Percentiles rank a stretch among this genome's conserved stretches.
phyloP scores from a whole-genome alignment of 2,113 vertebrate genomes.

The Nesoenas mayeri region DNA sequence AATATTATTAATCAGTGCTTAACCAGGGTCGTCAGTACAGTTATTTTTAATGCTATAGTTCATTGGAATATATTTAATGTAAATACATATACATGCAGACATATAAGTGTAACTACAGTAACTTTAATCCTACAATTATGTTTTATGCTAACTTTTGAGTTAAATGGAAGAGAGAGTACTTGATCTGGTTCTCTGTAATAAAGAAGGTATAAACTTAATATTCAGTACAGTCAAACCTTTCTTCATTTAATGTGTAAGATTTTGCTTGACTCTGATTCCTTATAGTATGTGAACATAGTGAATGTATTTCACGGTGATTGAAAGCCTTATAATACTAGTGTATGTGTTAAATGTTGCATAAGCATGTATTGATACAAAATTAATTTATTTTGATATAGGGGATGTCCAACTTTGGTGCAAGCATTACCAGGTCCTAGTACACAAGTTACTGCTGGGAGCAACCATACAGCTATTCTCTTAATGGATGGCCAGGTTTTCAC shows the following conservation, averaged over 20 bases:
- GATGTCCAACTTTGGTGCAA: constrained; percentile 94
- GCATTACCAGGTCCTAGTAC: constrained; percentile 90
- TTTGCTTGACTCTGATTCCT: neutral
- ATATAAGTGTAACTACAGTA: neutral
- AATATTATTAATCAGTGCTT: neutral
- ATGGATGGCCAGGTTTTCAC: constrained; percentile 98
- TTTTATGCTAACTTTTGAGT: neutral
- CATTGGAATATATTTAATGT: neutral
- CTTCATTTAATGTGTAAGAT: neutral
- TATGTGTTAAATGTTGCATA: neutral
- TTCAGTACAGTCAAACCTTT: neutral
- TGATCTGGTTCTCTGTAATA: neutral
- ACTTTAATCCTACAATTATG: neutral
- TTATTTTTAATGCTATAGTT: neutral
- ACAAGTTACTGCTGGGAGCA: constrained; percentile 96
- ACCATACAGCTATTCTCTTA: constrained; percentile 95
- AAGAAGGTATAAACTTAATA: neutral
- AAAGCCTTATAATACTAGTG: neutral
- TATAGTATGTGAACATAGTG: neutral
- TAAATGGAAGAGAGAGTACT: neutral
- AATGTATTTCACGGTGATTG: neutral
- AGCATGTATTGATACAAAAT: constrained; percentile 21
- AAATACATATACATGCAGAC: fast-evolving
- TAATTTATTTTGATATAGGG: constrained; percentile 78
- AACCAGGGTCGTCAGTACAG: neutral